Evolutionary conservation across 2,113 vertebrate species (phyloP), one percentile per base, ranked within the genome.

Genomic region (Chiloscyllium plagiosum): DNA sequence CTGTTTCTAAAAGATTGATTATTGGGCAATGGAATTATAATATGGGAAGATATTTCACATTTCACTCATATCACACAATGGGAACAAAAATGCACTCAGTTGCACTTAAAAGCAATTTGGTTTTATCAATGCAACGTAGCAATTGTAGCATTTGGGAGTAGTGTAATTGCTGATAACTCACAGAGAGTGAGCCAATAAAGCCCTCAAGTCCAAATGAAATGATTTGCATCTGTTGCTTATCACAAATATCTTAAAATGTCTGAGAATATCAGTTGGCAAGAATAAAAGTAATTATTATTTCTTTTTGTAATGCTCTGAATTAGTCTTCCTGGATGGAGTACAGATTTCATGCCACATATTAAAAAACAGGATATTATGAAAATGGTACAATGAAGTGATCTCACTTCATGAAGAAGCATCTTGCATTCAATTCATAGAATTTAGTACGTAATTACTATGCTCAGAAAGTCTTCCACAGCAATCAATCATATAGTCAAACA

Each of bases 1-100:
- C 98, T 98, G 98, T 98, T 98, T 98, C 98, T 98, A 98, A 72
- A 98, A 98, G 98, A 98, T 98, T 98, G 98, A 98, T 98, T 98
- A 98, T 98, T 98, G 98, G 98, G 98, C 97, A 98, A 98, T 98
- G 96, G 97, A 97, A 97, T 96, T 97, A 98, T 98, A 98, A 98
- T 97, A 98, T 97, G 96, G 97, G 97, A 97, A 96, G 96, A 97
- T 97, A 96, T 96, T 97, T 98, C 97, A 97, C 98, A 97, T 97
- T 97, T 97, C 97, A 97, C 95, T 76, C 96, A 96, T 97, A 97
- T 97, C 97, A 96, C 96, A 96, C 95, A 96, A 96, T 96, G 17
- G 42, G 66, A 37, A 97, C 97, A 97, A 97, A 97, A 97, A 96
- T 96, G 93, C 0, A 95, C 97, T 96, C 97, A 96, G 97, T 96